A percentile compares a stretch with the other conserved stretches of the same genome.
Evolutionary conservation across 2,888 invertebrate genomes (phyloP).

Genomic region (Zygogramma bicolorata): DNA sequence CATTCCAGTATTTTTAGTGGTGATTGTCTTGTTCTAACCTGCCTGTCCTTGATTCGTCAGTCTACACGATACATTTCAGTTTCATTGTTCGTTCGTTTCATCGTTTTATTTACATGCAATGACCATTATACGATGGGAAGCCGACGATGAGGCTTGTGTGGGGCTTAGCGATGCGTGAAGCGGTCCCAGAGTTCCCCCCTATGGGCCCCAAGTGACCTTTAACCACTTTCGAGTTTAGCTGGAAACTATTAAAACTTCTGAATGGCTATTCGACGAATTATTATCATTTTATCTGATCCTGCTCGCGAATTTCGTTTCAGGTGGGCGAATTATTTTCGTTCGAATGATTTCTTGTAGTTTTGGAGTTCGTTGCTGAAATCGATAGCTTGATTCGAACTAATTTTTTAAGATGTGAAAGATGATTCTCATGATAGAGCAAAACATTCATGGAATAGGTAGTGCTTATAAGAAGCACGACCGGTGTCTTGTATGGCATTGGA

Average conservation of each 20-base stretch:
- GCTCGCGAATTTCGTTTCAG: not conserved
- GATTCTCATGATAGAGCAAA: too few relatives aligned
- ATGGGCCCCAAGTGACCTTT: slow-evolving; percentile 48
- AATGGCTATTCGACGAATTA: not conserved
- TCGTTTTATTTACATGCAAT: slow-evolving; percentile 64
- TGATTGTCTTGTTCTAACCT: not conserved
- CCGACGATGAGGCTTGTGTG: slow-evolving; percentile 67
- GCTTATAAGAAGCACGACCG: too few relatives aligned
- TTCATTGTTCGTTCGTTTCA: slow-evolving; percentile 57
- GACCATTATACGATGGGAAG: slow-evolving; percentile 62
- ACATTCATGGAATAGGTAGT: too few relatives aligned
- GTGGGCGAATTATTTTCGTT: not conserved
- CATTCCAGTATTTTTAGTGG: not conserved
- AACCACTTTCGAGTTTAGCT: slow-evolving; percentile 42
- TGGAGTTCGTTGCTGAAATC: not conserved
- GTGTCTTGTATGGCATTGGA: too few relatives aligned
- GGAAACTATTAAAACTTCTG: slow-evolving; percentile 8
- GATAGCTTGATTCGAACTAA: not conserved
- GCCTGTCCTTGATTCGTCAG: not conserved
- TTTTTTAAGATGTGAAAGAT: not conserved
- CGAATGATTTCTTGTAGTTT: not conserved
- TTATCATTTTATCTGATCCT: slow-evolving; percentile 3
- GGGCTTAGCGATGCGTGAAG: slow-evolving; percentile 72
- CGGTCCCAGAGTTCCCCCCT: slow-evolving; percentile 68
- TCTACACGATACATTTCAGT: slow-evolving; percentile 15